A percentile compares a stretch with the other conserved stretches of the same genome.
Conservation (phyloP, 2,888 invertebrate genomes). For the Amphipyra tragopoginis region DNA sequence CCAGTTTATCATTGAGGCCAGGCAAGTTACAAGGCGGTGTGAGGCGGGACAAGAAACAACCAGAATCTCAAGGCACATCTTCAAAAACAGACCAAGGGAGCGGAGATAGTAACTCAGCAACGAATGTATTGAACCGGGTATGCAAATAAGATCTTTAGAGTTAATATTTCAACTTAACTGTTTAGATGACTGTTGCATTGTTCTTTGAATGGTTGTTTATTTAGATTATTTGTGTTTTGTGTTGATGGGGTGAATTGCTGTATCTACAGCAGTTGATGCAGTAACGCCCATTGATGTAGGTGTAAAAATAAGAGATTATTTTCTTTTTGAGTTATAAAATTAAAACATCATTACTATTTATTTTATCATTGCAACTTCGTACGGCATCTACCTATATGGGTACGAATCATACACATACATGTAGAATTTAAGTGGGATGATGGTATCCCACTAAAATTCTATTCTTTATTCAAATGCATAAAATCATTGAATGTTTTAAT, state of each 20-base stretch:
- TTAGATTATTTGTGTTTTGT: conserved; percentile 20
- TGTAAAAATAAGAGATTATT: conserved; percentile 16
- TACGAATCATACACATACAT: too few relatives aligned
- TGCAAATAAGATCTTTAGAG: conserved; percentile 38
- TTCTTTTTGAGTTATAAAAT: neutral
- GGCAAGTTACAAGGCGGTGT: conserved; percentile 30
- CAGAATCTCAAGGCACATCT: conserved; percentile 35
- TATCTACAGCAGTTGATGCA: conserved; percentile 7
- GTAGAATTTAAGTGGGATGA: too few relatives aligned
- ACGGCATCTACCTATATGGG: neutral
- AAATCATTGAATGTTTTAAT: too few relatives aligned
- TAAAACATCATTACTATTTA: neutral
- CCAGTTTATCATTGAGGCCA: conserved; percentile 58
- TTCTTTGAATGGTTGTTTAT: conserved; percentile 11
- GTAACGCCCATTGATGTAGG: neutral
- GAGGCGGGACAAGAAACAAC: conserved; percentile 56
- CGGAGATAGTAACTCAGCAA: conserved; percentile 57
- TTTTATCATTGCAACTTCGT: neutral
- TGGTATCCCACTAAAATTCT: neutral
- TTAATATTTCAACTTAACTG: conserved; percentile 18
- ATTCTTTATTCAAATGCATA: conserved; percentile 9
- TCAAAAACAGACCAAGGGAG: conserved; percentile 45
- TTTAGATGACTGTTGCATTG: conserved; percentile 9
- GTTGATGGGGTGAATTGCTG: conserved; percentile 6
- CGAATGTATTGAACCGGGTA: conserved; percentile 67